Evolutionary conservation across 2,888 invertebrate genomes (phyloP).

Genomic region (Caenorhabditis macrosperma): DNA sequence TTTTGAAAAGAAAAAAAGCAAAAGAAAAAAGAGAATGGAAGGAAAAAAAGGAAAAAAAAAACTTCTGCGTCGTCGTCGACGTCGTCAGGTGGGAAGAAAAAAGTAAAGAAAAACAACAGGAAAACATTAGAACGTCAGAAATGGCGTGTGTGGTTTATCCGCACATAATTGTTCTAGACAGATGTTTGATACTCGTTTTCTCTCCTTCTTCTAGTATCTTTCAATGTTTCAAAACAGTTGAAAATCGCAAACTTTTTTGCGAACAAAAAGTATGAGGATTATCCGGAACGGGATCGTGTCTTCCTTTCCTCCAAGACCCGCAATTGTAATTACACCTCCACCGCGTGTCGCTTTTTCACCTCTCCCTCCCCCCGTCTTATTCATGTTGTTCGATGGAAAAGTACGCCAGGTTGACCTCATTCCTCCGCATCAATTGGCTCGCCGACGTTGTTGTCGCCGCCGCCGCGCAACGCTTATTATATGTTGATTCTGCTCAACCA

Average conservation of each 20-base stretch:
- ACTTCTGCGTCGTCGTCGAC: conserved; percentile 1
- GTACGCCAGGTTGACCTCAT: conserved; percentile 51
- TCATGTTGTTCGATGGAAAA: conserved; percentile 24
- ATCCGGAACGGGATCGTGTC: conserved; percentile 31
- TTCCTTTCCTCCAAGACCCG: conserved; percentile 11
- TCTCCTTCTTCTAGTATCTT: background rate
- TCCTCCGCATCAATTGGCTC: conserved; percentile 57
- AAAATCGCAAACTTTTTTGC: too few relatives aligned
- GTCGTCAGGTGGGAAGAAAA: background rate
- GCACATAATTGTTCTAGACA: conserved; percentile 47
- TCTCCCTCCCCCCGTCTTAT: conserved; percentile 13
- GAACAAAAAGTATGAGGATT: conserved; percentile 5
- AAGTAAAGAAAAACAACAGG: conserved; percentile 33
- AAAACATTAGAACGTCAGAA: conserved; percentile 51
- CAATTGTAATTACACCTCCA: conserved; percentile 53
- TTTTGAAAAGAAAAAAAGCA: background rate
- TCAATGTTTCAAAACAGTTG: background rate
- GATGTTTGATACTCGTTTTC: conserved; percentile 46
- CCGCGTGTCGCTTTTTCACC: conserved; percentile 44
- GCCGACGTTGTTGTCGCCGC: background rate
- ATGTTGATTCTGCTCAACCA: conserved; percentile 48
- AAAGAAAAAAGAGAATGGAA: background rate
- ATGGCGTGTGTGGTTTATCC: conserved; percentile 37
- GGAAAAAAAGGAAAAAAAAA: background rate
- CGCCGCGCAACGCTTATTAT: conserved; percentile 43